These are phyloP conservation scores for Apogon talboti DNA, from an alignment of 2,797 vertebrate species.

Conservation along the genomic window DNA sequence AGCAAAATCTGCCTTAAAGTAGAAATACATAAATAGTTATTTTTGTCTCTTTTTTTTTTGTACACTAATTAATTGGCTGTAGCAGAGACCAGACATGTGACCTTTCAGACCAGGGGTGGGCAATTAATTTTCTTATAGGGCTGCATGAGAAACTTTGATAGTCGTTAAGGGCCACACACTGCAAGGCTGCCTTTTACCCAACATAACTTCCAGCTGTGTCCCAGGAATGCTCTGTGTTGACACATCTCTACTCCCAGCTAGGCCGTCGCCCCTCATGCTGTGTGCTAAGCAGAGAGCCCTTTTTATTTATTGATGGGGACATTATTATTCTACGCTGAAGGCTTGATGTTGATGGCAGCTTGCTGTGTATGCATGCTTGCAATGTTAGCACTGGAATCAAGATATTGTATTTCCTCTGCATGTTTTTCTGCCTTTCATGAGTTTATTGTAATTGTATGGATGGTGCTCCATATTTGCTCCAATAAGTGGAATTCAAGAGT, in stretches of 20 bases:
- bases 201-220: conserved; percentile 23
- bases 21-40: too few relatives aligned
- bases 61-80: not conserved
- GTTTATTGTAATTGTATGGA: not conserved
- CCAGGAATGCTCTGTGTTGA: not conserved
- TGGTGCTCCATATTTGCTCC: not conserved
- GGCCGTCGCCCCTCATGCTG: not conserved
- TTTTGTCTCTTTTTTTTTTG: too few relatives aligned
- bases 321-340: conserved; percentile 61
- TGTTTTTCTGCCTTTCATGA: not conserved
- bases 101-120: too few relatives aligned
- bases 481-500: too few relatives aligned
- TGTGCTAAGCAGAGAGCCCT: conserved; percentile 23
- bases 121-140: too few relatives aligned
- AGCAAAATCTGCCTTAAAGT: too few relatives aligned
- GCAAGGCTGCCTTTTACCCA: not conserved
- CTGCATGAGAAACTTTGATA: too few relatives aligned
- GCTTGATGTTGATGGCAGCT: conserved; percentile 31
- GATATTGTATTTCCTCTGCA: not conserved
- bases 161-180: not conserved
- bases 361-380: not conserved
- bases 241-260: not conserved
- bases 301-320: conserved; percentile 58
- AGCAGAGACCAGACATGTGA: not conserved
- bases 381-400: not conserved